Evolutionary conservation across 2,113 vertebrate genomes (phyloP).

Genomic region (Melierax canorus): DNA sequence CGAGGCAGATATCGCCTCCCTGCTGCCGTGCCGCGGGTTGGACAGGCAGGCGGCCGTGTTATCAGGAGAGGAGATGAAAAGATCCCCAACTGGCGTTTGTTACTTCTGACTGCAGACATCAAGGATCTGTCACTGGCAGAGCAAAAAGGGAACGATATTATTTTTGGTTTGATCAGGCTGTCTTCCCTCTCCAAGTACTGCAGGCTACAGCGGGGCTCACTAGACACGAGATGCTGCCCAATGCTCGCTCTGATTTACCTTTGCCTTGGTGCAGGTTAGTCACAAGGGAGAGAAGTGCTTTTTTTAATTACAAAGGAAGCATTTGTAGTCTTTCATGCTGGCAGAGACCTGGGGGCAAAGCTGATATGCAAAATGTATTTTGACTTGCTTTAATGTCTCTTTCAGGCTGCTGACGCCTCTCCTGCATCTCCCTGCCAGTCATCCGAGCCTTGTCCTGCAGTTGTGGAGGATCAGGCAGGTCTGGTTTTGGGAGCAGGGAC

Average conservation of each 20-base stretch:
- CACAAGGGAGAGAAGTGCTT: background rate
- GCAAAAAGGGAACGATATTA: background rate
- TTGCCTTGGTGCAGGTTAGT: background rate
- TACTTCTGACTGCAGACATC: background rate
- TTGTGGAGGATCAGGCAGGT: background rate
- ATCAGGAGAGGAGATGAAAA: background rate
- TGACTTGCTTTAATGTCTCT: background rate
- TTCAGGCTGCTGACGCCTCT: background rate
- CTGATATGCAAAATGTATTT: background rate
- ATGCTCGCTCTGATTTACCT: background rate
- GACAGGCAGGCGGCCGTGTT: background rate
- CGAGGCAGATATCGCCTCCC: background rate
- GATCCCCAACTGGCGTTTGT: background rate
- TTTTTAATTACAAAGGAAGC: background rate
- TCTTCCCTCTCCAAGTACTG: background rate
- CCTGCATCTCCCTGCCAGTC: background rate
- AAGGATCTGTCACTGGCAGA: background rate
- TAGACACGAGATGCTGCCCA: background rate
- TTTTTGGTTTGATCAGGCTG: background rate
- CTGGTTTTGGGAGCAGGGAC: background rate
- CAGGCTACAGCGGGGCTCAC: background rate
- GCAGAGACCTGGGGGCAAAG: background rate
- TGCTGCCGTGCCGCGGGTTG: background rate
- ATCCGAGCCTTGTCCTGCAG: accelerated
- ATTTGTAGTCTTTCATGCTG: background rate